A percentile compares a stretch with the other conserved stretches of the same genome.
phyloP scores from a whole-genome alignment of 2,888 invertebrate species.

The Auanema freiburgensis region DNA sequence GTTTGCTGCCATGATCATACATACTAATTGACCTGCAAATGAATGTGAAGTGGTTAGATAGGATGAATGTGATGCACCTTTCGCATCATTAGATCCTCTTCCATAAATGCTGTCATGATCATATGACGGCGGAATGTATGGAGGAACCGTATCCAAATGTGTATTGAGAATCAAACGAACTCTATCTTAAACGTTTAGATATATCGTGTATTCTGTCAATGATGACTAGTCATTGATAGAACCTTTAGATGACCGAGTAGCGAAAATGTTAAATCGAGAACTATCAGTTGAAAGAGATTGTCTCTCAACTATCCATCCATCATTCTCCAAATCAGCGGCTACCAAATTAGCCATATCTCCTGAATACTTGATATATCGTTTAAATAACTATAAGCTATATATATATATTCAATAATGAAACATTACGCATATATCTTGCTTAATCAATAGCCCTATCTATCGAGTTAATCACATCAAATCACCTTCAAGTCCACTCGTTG shows the following conservation, averaged over 20 bases:
- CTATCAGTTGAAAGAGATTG: slow-evolving; percentile 33
- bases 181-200: slow-evolving; percentile 33
- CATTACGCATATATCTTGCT: no score
- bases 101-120: slow-evolving; percentile 53
- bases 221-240: neutral
- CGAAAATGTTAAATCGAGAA: slow-evolving; percentile 43
- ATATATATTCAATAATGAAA: slow-evolving; percentile 1
- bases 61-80: slow-evolving; percentile 31
- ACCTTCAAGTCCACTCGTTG: slow-evolving; percentile 55
- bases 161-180: slow-evolving; percentile 54
- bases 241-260: slow-evolving; percentile 28
- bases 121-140: slow-evolving; percentile 51
- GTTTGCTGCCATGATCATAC: slow-evolving; percentile 55
- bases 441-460: no score
- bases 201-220: slow-evolving; percentile 10
- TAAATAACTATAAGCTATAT: no score
- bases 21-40: slow-evolving; percentile 53
- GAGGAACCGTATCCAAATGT: slow-evolving; percentile 63
- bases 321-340: slow-evolving; percentile 30
- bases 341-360: slow-evolving; percentile 40
- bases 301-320: slow-evolving; percentile 39
- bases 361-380: slow-evolving; percentile 17
- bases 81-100: slow-evolving; percentile 60
- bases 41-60: neutral
- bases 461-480: neutral